Evolutionary conservation across 1,140 invertebrate species (phyloP).

Genomic region (Luehdorfia chinensis): DNA sequence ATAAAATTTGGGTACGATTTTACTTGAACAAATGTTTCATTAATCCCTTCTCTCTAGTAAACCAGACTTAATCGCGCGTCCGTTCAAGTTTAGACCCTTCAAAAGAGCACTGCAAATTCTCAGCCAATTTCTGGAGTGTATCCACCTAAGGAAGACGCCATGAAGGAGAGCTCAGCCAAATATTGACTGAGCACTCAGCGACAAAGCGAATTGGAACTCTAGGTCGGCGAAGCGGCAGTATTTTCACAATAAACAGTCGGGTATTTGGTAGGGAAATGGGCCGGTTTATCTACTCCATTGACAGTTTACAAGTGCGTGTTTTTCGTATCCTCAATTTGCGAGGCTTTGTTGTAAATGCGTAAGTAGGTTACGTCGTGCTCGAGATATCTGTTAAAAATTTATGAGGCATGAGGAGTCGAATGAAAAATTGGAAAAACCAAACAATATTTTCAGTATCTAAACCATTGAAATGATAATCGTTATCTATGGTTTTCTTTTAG

Average conservation of each 20-base stretch:
- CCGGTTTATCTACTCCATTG: conserved; percentile 27
- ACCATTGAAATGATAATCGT: too few relatives aligned
- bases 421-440: too few relatives aligned
- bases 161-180: conserved; percentile 43
- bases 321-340: conserved; percentile 18
- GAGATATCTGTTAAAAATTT: neutral
- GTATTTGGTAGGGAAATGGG: conserved; percentile 41
- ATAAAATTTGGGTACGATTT: too few relatives aligned
- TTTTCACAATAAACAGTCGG: conserved; percentile 52
- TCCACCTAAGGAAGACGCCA: conserved; percentile 26
- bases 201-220: conserved; percentile 48
- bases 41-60: too few relatives aligned
- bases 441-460: too few relatives aligned
- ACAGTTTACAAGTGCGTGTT: conserved; percentile 20
- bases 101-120: conserved; percentile 19
- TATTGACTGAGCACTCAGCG: conserved; percentile 54
- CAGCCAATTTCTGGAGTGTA: conserved; percentile 23
- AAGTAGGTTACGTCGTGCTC: neutral
- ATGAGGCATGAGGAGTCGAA: neutral
- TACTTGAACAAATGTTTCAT: too few relatives aligned
- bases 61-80: too few relatives aligned
- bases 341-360: neutral
- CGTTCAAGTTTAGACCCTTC: too few relatives aligned
- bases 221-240: conserved; percentile 32
- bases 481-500: too few relatives aligned